A percentile compares a stretch with the other conserved stretches of the same genome.
Evolutionary conservation across 2,888 invertebrate species (phyloP).

Genomic region (Chirona hameri): DNA sequence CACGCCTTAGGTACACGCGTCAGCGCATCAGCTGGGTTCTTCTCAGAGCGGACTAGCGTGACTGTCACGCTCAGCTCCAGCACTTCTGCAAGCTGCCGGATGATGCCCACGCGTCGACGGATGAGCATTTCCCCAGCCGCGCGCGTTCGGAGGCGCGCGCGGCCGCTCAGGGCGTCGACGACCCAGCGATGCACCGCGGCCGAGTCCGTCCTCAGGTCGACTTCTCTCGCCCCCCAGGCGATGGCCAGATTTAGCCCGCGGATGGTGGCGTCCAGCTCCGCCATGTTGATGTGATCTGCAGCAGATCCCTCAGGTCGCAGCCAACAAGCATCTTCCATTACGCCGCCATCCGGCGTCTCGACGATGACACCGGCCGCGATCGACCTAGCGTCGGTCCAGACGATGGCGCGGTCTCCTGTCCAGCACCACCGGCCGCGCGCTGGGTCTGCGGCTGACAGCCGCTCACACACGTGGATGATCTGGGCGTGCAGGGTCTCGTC

Average conservation of each 20-base stretch:
- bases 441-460: constrained; percentile 3
- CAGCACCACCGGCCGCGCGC: constrained; percentile 5
- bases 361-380: not conserved
- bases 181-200: not conserved
- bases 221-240: constrained; percentile 11
- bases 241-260: constrained; percentile 10
- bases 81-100: not conserved
- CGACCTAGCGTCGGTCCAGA: not conserved
- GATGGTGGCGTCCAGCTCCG: constrained; percentile 22
- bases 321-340: constrained; percentile 23
- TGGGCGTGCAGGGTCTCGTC: not conserved
- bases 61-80: constrained; percentile 4
- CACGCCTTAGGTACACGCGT: constrained; percentile 30
- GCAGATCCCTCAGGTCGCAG: not conserved
- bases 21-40: constrained; percentile 6
- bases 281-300: constrained; percentile 25
- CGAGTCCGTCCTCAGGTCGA: not conserved
- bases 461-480: not conserved
- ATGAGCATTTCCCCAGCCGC: not conserved
- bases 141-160: not conserved
- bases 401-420: not conserved
- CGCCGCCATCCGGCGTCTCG: not conserved
- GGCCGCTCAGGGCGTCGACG: not conserved
- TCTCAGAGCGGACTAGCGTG: not conserved
- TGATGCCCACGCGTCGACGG: constrained; percentile 1